Evolutionary conservation across 2,113 vertebrate genomes (phyloP).

Genomic region (Austrofundulus limnaeus): DNA sequence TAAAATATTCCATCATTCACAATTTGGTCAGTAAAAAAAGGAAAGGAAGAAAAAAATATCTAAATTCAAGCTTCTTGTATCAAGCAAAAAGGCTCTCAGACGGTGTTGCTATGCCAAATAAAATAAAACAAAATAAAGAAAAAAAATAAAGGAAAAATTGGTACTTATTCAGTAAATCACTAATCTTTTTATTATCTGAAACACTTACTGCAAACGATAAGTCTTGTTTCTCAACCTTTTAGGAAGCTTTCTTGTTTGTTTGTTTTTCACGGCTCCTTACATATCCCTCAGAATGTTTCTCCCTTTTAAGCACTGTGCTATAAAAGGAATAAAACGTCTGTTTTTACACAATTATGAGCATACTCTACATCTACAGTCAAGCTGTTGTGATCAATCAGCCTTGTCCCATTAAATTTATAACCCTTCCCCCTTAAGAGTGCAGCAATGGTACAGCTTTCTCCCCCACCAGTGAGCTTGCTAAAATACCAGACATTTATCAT

Average conservation of each 20-base stretch:
- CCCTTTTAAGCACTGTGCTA: neutral
- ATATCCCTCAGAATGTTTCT: neutral
- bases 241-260: neutral
- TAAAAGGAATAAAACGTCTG: constrained; percentile 16
- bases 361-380: constrained; percentile 11
- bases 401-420: constrained; percentile 63
- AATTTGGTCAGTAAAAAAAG: constrained; percentile 17
- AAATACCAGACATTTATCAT: constrained; percentile 70
- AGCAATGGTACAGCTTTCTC: constrained; percentile 27
- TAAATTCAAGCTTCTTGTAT: constrained; percentile 6
- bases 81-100: constrained; percentile 14
- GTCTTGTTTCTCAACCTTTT: neutral
- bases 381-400: constrained; percentile 44
- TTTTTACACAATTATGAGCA: constrained; percentile 17
- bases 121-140: no score
- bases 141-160: no score
- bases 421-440: constrained; percentile 41
- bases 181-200: constrained; percentile 6
- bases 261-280: neutral
- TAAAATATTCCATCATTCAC: constrained; percentile 10
- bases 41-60: neutral
- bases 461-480: constrained; percentile 47
- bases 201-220: neutral
- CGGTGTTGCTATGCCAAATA: constrained; percentile 11
- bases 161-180: neutral